phyloP scores from a whole-genome alignment of 2,113 vertebrate species.

The Pomatorhinus ruficollis region DNA sequence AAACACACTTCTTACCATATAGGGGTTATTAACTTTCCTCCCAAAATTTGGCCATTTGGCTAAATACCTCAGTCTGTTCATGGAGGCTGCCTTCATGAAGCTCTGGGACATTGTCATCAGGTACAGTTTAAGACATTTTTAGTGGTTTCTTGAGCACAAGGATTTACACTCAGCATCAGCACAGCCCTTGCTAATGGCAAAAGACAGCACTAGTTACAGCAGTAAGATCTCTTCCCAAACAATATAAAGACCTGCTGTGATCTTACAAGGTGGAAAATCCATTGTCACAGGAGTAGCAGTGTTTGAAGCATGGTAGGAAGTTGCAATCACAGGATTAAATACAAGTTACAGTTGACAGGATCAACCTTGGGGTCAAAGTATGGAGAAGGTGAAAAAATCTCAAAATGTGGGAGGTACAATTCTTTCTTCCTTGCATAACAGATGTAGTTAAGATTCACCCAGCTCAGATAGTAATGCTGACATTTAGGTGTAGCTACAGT shows the following conservation, averaged over 20 bases:
- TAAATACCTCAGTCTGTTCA: background rate
- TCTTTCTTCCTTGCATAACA: background rate
- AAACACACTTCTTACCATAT: rapidly evolving
- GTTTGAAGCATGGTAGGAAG: background rate
- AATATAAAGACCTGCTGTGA: background rate
- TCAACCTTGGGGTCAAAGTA: background rate
- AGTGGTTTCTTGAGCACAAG: background rate
- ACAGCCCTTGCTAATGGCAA: background rate
- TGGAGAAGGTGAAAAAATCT: background rate
- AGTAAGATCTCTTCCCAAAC: background rate
- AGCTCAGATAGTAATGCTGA: background rate
- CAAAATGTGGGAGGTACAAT: background rate
- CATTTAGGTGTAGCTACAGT: background rate
- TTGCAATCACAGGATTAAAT: background rate
- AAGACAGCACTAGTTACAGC: rapidly evolving
- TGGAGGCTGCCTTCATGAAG: background rate
- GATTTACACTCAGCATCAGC: background rate
- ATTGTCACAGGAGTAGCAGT: background rate
- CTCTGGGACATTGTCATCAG: background rate
- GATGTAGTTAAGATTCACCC: background rate
- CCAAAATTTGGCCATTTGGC: background rate
- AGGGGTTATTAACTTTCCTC: background rate
- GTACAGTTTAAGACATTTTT: background rate
- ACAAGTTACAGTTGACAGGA: background rate
- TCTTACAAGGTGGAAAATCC: background rate